Evolutionary conservation across 2,113 vertebrate genomes (phyloP).

Genomic region (Eudyptes chrysolophus): DNA sequence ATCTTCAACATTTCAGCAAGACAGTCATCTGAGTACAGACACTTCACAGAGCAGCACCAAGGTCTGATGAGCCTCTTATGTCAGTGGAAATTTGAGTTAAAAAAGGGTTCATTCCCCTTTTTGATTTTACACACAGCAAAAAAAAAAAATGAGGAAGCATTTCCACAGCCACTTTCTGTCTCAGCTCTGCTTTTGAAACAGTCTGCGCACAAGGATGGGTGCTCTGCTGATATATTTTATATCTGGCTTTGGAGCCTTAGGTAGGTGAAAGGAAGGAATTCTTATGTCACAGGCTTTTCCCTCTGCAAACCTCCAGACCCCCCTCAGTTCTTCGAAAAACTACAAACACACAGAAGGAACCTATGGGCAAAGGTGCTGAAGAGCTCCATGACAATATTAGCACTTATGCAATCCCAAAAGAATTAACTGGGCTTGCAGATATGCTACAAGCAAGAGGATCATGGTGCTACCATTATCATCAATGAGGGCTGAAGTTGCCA

Average conservation of each 20-base stretch:
- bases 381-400: neutral
- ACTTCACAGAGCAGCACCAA: neutral
- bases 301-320: neutral
- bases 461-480: neutral
- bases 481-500: neutral
- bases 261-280: neutral
- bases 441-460: neutral
- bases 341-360: neutral
- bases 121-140: neutral
- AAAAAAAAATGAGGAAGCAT: neutral
- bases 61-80: neutral
- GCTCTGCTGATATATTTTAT: neutral
- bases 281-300: neutral
- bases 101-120: neutral
- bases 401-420: neutral
- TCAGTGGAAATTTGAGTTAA: neutral
- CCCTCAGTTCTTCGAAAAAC: neutral
- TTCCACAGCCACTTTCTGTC: neutral
- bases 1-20: neutral
- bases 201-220: fast-evolving
- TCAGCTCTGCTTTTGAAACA: neutral
- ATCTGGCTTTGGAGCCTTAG: neutral
- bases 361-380: neutral
- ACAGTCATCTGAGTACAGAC: neutral
- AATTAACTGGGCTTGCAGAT: neutral